Percentiles rank a stretch among this genome's conserved stretches.
Evolutionary conservation across 2,113 vertebrate genomes (phyloP).

Genomic region (Mystacornis crossleyi): DNA sequence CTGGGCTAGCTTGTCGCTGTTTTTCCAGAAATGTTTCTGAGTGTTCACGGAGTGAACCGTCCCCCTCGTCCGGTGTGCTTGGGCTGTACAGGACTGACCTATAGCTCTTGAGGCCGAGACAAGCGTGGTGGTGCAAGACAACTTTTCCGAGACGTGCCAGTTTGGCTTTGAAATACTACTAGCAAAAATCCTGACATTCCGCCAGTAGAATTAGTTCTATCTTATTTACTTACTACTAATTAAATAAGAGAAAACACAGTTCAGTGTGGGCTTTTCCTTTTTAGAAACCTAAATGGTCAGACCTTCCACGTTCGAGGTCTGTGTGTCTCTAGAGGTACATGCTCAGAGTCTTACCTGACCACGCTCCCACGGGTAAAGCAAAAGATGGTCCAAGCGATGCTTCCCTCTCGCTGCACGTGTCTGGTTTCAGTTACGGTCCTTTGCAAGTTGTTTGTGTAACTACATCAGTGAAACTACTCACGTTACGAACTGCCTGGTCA

Average conservation of each 20-base stretch:
- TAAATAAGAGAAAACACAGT: neutral
- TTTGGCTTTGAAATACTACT: neutral
- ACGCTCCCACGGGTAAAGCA: rapidly evolving
- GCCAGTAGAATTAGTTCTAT: neutral
- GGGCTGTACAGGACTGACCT: rapidly evolving
- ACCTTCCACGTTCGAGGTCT: no score
- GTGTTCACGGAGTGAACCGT: rapidly evolving
- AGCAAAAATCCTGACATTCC: neutral
- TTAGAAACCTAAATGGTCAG: neutral
- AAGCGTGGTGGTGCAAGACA: neutral
- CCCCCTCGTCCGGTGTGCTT: neutral
- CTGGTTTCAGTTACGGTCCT: rapidly evolving
- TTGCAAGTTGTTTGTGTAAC: rapidly evolving
- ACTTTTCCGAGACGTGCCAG: rapidly evolving
- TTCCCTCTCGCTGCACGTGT: rapidly evolving
- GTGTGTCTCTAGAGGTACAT: rapidly evolving
- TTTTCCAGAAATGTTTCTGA: neutral
- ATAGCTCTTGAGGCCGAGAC: no score
- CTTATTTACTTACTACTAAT: neutral
- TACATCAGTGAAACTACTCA: neutral
- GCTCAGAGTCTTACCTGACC: rapidly evolving
- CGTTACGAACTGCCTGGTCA: rapidly evolving
- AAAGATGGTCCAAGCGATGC: rapidly evolving
- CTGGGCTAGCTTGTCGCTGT: neutral
- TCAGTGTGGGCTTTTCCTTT: neutral